These are phyloP conservation scores for Craniophora ligustri DNA, from an alignment of 2,888 invertebrate species.

Conservation along the genomic window DNA sequence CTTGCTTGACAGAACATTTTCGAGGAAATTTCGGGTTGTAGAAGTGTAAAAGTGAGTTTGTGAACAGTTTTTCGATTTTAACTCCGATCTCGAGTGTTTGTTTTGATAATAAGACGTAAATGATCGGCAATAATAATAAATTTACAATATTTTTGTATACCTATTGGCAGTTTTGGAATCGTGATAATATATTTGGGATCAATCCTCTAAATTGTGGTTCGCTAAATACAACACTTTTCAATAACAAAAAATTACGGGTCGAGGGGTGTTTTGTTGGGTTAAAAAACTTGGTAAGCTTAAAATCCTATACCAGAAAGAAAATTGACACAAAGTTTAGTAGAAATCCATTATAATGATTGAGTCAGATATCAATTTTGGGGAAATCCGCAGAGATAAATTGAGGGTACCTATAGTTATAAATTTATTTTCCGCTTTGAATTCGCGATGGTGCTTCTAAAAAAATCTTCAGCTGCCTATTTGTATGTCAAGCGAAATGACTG, in stretches of 20 bases:
- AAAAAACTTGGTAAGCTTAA: background rate
- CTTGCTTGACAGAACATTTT: constrained; percentile 1
- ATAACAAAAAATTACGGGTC: constrained; percentile 17
- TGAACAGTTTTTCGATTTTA: constrained; percentile 44
- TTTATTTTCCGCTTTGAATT: constrained; percentile 1
- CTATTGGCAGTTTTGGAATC: constrained; percentile 37
- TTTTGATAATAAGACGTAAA: constrained; percentile 64
- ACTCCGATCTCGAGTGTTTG: constrained; percentile 55
- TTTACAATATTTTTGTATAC: constrained; percentile 53
- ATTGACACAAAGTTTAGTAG: background rate
- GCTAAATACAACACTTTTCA: constrained; percentile 13
- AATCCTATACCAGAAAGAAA: constrained; percentile 1
- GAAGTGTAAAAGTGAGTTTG: constrained; percentile 45
- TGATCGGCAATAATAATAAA: constrained; percentile 61
- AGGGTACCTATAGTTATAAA: no score
- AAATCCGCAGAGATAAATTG: background rate
- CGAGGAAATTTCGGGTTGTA: background rate
- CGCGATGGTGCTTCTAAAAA: background rate
- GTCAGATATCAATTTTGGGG: background rate
- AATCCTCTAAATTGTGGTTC: constrained; percentile 16
- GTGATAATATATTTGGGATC: constrained; percentile 40
- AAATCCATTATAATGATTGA: background rate
- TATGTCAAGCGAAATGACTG: no score
- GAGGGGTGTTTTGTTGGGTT: constrained; percentile 19
- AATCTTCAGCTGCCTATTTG: no score